Conservation (phyloP, 64 coral and sea anemone species). For the Acropora yongei region DNA sequence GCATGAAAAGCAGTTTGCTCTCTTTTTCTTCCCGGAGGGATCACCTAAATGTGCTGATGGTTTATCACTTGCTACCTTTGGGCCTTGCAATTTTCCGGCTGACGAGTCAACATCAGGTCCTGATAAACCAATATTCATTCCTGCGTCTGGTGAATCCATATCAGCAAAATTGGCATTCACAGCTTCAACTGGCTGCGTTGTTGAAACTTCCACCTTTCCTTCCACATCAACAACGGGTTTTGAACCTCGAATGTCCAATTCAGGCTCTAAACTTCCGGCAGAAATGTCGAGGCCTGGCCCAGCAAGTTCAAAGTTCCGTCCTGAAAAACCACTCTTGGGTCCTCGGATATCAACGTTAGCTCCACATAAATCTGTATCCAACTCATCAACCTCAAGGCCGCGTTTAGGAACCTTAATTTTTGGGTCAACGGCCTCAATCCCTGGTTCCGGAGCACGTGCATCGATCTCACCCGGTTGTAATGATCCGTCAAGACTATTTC, state of each 20-base stretch:
- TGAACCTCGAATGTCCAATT: not conserved
- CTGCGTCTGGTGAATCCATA: not conserved
- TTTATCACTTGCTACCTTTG: not conserved
- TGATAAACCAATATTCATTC: not conserved
- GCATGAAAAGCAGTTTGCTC: constrained; percentile 17
- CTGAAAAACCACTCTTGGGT: not conserved
- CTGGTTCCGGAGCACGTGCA: not conserved
- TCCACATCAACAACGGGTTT: not conserved
- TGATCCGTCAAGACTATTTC: not conserved
- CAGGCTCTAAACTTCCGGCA: not conserved
- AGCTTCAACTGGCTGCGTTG: not conserved
- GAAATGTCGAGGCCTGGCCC: not conserved
- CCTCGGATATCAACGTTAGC: not conserved
- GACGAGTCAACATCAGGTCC: not conserved
- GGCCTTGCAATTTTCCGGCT: not conserved
- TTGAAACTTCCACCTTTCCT: not conserved
- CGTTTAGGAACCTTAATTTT: not conserved
- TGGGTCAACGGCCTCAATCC: not conserved
- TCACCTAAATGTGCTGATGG: not conserved
- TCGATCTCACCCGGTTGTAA: not conserved
- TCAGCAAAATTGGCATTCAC: not conserved
- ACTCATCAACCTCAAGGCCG: not conserved
- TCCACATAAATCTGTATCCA: not conserved
- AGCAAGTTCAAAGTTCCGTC: not conserved
- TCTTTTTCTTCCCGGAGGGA: constrained; percentile 9